These are phyloP conservation scores for Deroplatys truncata DNA, from an alignment of 2,888 invertebrate species.

Conservation along the genomic window DNA sequence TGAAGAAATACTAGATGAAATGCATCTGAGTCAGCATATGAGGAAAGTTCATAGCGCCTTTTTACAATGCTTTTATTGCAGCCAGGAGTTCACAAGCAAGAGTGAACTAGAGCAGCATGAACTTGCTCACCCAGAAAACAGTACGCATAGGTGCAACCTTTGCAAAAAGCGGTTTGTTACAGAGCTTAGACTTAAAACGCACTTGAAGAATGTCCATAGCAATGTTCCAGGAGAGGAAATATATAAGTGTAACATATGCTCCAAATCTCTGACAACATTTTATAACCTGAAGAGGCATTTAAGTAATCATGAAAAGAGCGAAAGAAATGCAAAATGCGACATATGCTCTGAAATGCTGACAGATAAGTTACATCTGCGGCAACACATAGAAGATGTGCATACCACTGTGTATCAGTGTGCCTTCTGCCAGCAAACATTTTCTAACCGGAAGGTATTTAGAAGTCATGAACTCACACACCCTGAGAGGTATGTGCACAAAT, in stretches of 20 bases:
- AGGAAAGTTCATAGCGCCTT: conserved; percentile 11
- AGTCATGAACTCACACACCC: conserved; percentile 25
- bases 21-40: conserved; percentile 23
- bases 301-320: conserved; percentile 20
- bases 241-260: conserved; percentile 26
- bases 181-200: conserved; percentile 23
- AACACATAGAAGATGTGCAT: conserved; percentile 22
- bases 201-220: conserved; percentile 20
- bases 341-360: conserved; percentile 20
- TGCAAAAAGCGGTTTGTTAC: conserved; percentile 25
- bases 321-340: conserved; percentile 8
- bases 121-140: conserved; percentile 16
- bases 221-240: conserved; percentile 5
- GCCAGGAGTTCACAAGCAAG: conserved; percentile 7
- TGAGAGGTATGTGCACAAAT: conserved; percentile 24
- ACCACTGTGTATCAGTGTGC: conserved; percentile 19
- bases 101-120: conserved; percentile 19
- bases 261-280: conserved; percentile 18
- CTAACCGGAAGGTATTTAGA: conserved; percentile 11
- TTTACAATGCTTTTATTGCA: conserved; percentile 14
- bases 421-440: conserved; percentile 25
- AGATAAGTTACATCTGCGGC: conserved; percentile 14
- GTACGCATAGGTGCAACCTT: neutral
- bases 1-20: conserved; percentile 10
- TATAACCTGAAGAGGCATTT: conserved; percentile 25